These are phyloP conservation scores for Pterostichus madidus DNA, from an alignment of 2,888 invertebrate genomes.

Conservation along the genomic window DNA sequence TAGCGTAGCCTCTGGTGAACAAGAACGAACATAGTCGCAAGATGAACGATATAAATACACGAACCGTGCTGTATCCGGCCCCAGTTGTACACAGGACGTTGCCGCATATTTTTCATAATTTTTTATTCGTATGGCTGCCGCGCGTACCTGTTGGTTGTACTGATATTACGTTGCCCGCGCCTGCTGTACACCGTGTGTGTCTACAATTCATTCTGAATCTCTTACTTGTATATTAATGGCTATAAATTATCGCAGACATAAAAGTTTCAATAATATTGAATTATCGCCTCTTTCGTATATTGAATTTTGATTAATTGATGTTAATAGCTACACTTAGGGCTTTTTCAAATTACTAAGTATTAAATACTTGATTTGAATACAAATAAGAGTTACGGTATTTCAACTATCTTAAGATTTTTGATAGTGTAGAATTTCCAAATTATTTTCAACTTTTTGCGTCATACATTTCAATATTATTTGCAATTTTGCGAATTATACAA, in stretches of 20 bases:
- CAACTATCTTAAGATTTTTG: too few relatives aligned
- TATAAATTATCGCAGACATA: slow-evolving; percentile 21
- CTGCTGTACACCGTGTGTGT: background rate
- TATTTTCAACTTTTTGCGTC: too few relatives aligned
- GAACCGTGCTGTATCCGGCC: slow-evolving; percentile 70
- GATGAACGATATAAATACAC: slow-evolving; percentile 67
- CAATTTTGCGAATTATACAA: too few relatives aligned
- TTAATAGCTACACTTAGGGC: slow-evolving; percentile 23
- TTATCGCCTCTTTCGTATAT: slow-evolving; percentile 14
- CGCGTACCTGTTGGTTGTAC: slow-evolving; percentile 55
- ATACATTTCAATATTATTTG: too few relatives aligned
- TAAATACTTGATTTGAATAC: too few relatives aligned
- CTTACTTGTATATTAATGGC: slow-evolving; percentile 20
- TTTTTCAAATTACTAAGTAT: too few relatives aligned
- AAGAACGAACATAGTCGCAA: slow-evolving; percentile 26
- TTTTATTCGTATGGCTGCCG: slow-evolving; percentile 50
- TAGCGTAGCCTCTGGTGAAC: slow-evolving; percentile 29
- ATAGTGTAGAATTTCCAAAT: too few relatives aligned
- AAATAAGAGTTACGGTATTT: too few relatives aligned
- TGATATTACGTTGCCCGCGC: slow-evolving; percentile 5
- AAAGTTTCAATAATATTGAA: slow-evolving; percentile 36
- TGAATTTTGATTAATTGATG: slow-evolving; percentile 28
- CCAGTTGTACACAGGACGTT: slow-evolving; percentile 68
- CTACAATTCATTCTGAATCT: slow-evolving; percentile 22
- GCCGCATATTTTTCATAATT: slow-evolving; percentile 69